These are phyloP conservation scores for Astyanax mexicanus DNA, from an alignment of 2,797 vertebrate genomes.

Conservation along the genomic window DNA sequence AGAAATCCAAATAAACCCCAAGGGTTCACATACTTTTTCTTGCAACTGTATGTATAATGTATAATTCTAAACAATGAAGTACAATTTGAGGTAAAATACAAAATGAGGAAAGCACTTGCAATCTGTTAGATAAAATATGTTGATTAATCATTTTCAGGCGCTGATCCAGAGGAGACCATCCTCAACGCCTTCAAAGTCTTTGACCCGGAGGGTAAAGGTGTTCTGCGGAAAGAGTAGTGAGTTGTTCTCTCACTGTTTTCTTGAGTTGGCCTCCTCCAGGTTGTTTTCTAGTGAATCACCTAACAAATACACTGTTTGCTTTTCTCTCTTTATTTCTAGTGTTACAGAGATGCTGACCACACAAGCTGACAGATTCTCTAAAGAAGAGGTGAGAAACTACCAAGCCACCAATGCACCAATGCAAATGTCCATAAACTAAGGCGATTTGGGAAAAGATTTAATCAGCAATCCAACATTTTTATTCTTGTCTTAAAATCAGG, in stretches of 20 bases:
- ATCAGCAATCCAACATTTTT: no score
- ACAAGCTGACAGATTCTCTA: conserved; percentile 91
- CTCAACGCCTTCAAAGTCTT: conserved; percentile 97
- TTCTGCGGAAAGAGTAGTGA: conserved; percentile 93
- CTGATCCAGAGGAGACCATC: conserved; percentile 95
- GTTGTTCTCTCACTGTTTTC: conserved; percentile 59
- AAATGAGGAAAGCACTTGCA: no score
- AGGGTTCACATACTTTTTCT: no score
- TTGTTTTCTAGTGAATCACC: background rate
- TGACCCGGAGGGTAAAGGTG: conserved; percentile 91
- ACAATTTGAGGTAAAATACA: no score
- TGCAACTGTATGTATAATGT: no score
- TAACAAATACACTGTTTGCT: conserved; percentile 14
- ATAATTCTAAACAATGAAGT: no score
- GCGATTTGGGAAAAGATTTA: background rate
- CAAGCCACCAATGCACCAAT: conserved; percentile 7
- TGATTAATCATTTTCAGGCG: conserved; percentile 73
- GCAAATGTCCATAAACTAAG: background rate
- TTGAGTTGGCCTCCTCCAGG: background rate
- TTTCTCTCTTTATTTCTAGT: conserved; percentile 70
- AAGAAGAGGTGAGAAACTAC: conserved; percentile 87
- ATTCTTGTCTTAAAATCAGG: no score
- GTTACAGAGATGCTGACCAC: conserved; percentile 96
- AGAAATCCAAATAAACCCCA: no score
- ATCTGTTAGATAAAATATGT: no score